Evolutionary conservation across 2,888 invertebrate species (phyloP).

Genomic region (Cosmia pyralina): DNA sequence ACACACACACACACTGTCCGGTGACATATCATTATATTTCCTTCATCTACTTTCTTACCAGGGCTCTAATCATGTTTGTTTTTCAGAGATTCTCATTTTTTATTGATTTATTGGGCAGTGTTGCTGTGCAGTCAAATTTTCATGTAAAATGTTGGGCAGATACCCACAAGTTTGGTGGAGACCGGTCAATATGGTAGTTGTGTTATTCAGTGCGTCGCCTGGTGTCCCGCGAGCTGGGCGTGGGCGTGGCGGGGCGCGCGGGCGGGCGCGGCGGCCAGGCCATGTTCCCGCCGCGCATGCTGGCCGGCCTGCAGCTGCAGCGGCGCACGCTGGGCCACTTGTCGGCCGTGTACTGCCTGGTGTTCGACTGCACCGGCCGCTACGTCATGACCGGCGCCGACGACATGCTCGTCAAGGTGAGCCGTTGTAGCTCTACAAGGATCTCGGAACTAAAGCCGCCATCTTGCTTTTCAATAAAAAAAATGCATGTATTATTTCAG

Average conservation of each 20-base stretch:
- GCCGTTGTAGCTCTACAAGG: neutral
- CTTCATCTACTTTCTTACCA: neutral
- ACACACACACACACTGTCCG: too few relatives aligned
- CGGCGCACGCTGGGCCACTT: constrained; percentile 97
- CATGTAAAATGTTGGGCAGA: neutral
- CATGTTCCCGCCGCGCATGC: constrained; percentile 78
- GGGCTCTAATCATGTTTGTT: neutral
- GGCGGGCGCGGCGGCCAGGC: constrained; percentile 66
- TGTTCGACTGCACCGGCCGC: constrained; percentile 97
- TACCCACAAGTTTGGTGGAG: neutral
- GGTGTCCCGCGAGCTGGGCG: constrained; percentile 76
- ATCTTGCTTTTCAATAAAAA: too few relatives aligned
- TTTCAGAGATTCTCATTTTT: neutral
- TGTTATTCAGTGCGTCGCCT: constrained; percentile 78
- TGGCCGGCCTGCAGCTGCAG: constrained; percentile 92
- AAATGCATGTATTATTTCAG: too few relatives aligned
- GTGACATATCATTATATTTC: too few relatives aligned
- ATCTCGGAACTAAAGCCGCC: too few relatives aligned
- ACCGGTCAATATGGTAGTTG: neutral
- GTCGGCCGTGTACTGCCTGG: constrained; percentile 98
- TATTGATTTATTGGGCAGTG: too few relatives aligned
- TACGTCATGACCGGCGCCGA: constrained; percentile 94
- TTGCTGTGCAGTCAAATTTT: neutral
- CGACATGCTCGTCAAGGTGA: constrained; percentile 95
- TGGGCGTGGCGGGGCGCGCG: constrained; percentile 59